Evolutionary conservation across 2,113 vertebrate species (phyloP).

Genomic region (Sphaerodactylus townsendi): DNA sequence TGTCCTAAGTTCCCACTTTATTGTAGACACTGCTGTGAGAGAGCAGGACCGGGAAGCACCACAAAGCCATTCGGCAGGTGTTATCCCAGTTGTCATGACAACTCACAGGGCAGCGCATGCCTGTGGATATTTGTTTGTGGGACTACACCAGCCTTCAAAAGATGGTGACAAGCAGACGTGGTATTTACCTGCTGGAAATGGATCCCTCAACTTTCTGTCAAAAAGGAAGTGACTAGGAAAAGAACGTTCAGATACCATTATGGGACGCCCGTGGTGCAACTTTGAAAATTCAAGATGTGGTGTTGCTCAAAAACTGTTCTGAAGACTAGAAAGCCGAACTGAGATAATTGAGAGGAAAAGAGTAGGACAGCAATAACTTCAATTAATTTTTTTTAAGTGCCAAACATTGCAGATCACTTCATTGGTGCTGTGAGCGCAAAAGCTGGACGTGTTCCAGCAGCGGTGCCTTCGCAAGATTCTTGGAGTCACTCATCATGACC

Average conservation of each 20-base stretch:
- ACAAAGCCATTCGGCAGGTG: slow-evolving; percentile 40
- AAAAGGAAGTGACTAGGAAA: not conserved
- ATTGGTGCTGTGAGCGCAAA: not conserved
- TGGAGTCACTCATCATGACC: too few species aligned
- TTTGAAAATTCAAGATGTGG: not conserved
- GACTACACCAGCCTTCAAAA: slow-evolving; percentile 13
- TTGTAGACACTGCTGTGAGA: not conserved
- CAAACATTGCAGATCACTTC: not conserved
- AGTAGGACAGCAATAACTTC: not conserved
- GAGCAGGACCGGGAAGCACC: slow-evolving; percentile 42
- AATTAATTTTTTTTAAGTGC: not conserved
- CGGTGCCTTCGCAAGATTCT: too few species aligned
- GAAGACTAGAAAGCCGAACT: not conserved
- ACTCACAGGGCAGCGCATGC: slow-evolving; percentile 35
- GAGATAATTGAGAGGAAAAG: not conserved
- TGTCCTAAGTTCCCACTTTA: slow-evolving; percentile 22
- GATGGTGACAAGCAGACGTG: not conserved
- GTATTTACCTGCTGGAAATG: not conserved
- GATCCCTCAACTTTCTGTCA: not conserved
- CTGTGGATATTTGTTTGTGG: slow-evolving; percentile 19
- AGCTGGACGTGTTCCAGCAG: too few species aligned
- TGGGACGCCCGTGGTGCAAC: not conserved
- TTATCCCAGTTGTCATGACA: slow-evolving; percentile 61
- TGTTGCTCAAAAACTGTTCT: not conserved
- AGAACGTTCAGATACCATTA: not conserved